Evolutionary conservation across 1,140 invertebrate genomes (phyloP).

Genomic region (Drosophila eugracilis): DNA sequence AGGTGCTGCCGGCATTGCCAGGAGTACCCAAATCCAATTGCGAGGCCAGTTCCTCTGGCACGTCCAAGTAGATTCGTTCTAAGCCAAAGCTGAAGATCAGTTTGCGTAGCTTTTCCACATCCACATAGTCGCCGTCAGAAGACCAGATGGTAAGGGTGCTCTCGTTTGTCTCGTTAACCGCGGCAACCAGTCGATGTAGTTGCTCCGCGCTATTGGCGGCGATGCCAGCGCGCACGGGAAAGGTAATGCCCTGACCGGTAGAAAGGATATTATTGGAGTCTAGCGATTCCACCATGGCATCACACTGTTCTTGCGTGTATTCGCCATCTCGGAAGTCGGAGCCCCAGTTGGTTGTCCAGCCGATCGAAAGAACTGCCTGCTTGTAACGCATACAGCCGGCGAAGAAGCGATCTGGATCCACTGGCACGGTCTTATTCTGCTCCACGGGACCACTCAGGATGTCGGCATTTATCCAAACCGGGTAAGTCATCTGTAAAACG

Average conservation of each 20-base stretch:
- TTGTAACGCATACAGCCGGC: constrained; percentile 87
- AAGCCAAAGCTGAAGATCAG: constrained; percentile 88
- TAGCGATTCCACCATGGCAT: constrained; percentile 89
- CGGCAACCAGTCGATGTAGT: constrained; percentile 85
- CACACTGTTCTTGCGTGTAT: constrained; percentile 89
- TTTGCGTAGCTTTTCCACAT: constrained; percentile 86
- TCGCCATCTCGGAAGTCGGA: constrained; percentile 85
- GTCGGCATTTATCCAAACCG: constrained; percentile 96
- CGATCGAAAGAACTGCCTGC: constrained; percentile 90
- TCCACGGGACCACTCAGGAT: constrained; percentile 92
- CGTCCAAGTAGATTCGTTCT: constrained; percentile 89
- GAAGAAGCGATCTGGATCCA: constrained; percentile 89
- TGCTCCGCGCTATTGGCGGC: constrained; percentile 88
- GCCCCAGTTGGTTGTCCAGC: constrained; percentile 93
- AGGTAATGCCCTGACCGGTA: constrained; percentile 90
- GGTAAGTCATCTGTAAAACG: constrained; percentile 87
- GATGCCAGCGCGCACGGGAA: constrained; percentile 91
- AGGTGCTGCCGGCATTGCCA: constrained; percentile 37
- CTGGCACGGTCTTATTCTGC: constrained; percentile 85
- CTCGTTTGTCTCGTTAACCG: constrained; percentile 69
- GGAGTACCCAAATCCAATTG: constrained; percentile 85
- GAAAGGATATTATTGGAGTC: constrained; percentile 69
- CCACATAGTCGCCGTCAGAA: constrained; percentile 87
- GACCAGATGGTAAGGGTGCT: constrained; percentile 91
- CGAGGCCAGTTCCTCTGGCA: constrained; percentile 86